Percentiles rank a stretch among this genome's conserved stretches.
These are phyloP conservation scores for Drosophila watanabei DNA, from an alignment of 1,140 invertebrate species.

Conservation along the genomic window DNA sequence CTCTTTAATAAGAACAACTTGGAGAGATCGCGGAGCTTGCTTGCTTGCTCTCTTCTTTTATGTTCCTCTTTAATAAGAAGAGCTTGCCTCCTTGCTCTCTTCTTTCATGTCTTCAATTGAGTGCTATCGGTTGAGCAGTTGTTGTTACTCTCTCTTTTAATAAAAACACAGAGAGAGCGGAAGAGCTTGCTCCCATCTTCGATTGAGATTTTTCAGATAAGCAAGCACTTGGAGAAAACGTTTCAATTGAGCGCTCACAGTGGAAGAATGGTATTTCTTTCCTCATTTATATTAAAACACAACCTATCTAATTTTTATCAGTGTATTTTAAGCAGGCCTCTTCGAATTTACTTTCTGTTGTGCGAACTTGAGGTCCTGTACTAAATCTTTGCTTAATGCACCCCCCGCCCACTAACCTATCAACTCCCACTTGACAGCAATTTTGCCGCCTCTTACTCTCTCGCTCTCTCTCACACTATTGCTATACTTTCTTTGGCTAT, in stretches of 20 bases:
- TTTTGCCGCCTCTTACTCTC: constrained; percentile 1
- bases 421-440: constrained; percentile 23
- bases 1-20: too few species aligned
- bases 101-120: too few species aligned
- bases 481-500: neutral
- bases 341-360: constrained; percentile 35
- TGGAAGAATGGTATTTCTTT: too few species aligned
- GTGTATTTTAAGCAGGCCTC: neutral
- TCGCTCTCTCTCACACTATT: neutral
- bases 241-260: neutral
- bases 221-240: neutral
- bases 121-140: too few species aligned
- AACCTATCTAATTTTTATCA: neutral
- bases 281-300: too few species aligned
- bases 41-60: too few species aligned
- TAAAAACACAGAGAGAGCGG: neutral
- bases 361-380: constrained; percentile 4
- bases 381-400: constrained; percentile 41
- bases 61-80: too few species aligned
- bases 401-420: constrained; percentile 43
- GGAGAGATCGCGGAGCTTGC: too few species aligned
- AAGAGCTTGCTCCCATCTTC: neutral
- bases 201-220: neutral
- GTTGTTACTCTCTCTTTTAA: neutral
- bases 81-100: too few species aligned